Evolutionary conservation across 2,113 vertebrate genomes (phyloP).

Genomic region (Poeciliopsis occidentalis): DNA sequence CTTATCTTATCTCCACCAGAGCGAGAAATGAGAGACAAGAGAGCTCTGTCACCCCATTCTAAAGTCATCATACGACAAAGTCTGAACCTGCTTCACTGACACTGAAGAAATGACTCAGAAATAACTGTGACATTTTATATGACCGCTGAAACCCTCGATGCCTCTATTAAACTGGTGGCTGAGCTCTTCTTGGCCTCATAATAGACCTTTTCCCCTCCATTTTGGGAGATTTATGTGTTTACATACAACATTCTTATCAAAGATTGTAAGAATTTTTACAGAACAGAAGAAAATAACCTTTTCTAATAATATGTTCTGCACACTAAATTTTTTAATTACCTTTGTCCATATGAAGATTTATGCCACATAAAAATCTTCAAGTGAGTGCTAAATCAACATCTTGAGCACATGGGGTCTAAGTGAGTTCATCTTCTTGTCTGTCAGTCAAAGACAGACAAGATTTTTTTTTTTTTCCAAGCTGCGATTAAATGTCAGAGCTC

Average conservation of each 20-base stretch:
- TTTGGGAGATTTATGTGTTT: neutral
- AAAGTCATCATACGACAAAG: conserved; percentile 20
- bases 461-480: conserved; percentile 26
- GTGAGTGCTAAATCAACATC: conserved; percentile 43
- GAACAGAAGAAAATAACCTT: neutral
- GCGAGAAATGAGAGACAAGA: conserved; percentile 16
- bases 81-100: conserved; percentile 4
- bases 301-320: neutral
- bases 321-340: neutral
- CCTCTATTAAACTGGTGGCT: conserved; percentile 3
- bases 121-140: conserved; percentile 10
- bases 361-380: conserved; percentile 10
- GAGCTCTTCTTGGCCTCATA: conserved; percentile 1
- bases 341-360: conserved; percentile 36
- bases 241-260: neutral
- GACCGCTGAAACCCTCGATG: neutral
- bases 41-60: neutral
- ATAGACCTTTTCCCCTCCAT: neutral
- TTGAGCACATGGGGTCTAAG: conserved; percentile 40
- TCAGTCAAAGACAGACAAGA: conserved; percentile 43
- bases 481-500: conserved; percentile 56
- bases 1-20: conserved; percentile 12
- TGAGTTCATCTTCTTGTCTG: conserved; percentile 55
- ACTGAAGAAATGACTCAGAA: conserved; percentile 9
- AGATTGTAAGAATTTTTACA: neutral